These are phyloP conservation scores for Alectura lathami DNA, from an alignment of 2,113 vertebrate species.

Conservation along the genomic window DNA sequence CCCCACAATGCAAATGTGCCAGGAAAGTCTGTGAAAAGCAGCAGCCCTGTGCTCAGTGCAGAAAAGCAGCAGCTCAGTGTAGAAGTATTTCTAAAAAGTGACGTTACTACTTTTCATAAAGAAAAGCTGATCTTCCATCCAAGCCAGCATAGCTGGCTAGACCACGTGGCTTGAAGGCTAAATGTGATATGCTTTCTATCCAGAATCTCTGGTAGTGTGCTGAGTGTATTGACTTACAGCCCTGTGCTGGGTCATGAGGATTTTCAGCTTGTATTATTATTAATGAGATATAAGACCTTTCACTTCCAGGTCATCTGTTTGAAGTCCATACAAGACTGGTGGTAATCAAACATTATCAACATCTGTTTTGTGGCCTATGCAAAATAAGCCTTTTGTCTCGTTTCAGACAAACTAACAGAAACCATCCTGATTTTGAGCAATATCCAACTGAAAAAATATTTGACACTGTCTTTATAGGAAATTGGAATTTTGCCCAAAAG, in stretches of 20 bases:
- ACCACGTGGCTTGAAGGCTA: not conserved
- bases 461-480: not conserved
- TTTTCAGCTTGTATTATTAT: slow-evolving; percentile 55
- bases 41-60: not conserved
- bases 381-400: slow-evolving; percentile 38
- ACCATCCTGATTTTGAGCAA: not conserved
- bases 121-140: not conserved
- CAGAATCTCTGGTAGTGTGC: not conserved
- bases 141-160: not conserved
- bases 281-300: slow-evolving; percentile 64
- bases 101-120: not conserved
- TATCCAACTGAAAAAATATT: slow-evolving; percentile 9
- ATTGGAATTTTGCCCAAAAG: not conserved
- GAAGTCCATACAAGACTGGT: slow-evolving; percentile 46
- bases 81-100: not conserved
- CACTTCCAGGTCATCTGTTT: slow-evolving; percentile 63
- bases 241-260: not conserved
- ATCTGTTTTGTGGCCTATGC: slow-evolving; percentile 45
- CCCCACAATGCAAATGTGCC: not conserved
- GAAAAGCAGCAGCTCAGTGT: not conserved
- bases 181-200: not conserved
- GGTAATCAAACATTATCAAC: slow-evolving; percentile 24
- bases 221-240: slow-evolving; percentile 3
- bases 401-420: slow-evolving; percentile 3
- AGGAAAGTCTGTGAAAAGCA: not conserved